Evolutionary conservation across 2,113 vertebrate species (phyloP).

Genomic region (Pontoporia blainvillei): DNA sequence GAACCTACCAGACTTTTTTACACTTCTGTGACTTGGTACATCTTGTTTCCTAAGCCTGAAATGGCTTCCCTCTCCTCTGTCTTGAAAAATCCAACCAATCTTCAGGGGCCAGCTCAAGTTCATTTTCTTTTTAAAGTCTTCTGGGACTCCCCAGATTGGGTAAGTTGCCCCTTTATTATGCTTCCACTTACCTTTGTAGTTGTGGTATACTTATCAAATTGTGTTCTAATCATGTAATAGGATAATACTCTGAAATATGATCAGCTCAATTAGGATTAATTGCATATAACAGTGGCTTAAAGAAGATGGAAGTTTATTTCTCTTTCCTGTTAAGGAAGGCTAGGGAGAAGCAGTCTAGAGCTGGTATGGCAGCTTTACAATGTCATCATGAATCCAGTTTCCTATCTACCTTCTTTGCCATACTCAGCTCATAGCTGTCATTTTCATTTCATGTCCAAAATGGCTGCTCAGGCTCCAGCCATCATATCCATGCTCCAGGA

Average conservation of each 20-base stretch:
- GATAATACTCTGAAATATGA: constrained; percentile 4
- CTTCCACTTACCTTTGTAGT: neutral
- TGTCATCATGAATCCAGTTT: neutral
- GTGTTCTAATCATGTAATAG: neutral
- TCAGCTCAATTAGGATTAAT: neutral
- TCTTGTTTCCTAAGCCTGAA: neutral
- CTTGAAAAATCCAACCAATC: constrained; percentile 11
- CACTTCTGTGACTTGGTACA: neutral
- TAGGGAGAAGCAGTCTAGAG: neutral
- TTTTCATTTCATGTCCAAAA: neutral
- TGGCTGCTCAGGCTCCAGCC: neutral
- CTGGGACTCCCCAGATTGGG: neutral
- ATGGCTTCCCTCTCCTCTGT: neutral
- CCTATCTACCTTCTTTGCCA: neutral
- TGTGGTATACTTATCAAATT: neutral
- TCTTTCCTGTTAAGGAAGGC: neutral
- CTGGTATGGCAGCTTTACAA: neutral
- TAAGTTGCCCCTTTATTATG: neutral
- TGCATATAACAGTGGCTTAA: neutral
- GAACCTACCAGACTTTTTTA: neutral
- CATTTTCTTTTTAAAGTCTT: constrained; percentile 15
- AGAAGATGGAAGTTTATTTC: neutral
- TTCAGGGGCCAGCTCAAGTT: neutral
- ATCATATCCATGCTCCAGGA: neutral
- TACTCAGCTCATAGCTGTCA: neutral